Percentiles rank a stretch among this genome's conserved stretches.
These are phyloP conservation scores for Scyliorhinus canicula DNA, from an alignment of 2,797 vertebrate species.

Conservation along the genomic window DNA sequence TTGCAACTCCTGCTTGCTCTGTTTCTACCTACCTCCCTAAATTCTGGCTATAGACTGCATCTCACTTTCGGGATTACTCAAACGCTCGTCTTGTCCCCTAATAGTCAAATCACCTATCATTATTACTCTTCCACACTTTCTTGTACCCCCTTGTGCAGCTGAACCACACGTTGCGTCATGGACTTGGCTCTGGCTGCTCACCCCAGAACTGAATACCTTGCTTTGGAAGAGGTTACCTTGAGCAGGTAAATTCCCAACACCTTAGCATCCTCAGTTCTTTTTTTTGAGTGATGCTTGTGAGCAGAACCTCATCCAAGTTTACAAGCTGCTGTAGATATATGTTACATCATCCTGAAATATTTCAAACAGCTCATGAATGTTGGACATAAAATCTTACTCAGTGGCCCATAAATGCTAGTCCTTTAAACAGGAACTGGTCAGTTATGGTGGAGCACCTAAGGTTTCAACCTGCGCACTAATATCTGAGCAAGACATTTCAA, in stretches of 20 bases:
- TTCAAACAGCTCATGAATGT: background rate
- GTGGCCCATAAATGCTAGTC: background rate
- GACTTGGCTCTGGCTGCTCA: too few relatives aligned
- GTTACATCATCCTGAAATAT: background rate
- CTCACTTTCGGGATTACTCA: too few relatives aligned
- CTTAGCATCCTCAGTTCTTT: background rate
- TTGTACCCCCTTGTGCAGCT: too few relatives aligned
- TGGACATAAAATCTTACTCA: background rate
- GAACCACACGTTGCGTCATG: too few relatives aligned
- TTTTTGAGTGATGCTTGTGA: background rate
- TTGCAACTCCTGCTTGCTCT: too few relatives aligned
- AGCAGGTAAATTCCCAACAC: background rate
- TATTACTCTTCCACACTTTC: too few relatives aligned
- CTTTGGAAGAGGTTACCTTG: background rate
- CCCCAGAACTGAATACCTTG: too few relatives aligned
- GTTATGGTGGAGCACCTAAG: background rate
- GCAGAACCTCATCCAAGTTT: background rate
- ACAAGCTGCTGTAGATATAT: background rate
- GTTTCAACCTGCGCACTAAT: background rate
- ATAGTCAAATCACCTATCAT: too few relatives aligned
- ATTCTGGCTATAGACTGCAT: too few relatives aligned
- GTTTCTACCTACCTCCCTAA: too few relatives aligned
- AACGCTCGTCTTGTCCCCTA: too few relatives aligned
- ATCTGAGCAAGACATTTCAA: background rate
- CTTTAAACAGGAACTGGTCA: background rate